Evolutionary conservation across 2,113 vertebrate species (phyloP).

Genomic region (Oenanthe oenanthe): DNA sequence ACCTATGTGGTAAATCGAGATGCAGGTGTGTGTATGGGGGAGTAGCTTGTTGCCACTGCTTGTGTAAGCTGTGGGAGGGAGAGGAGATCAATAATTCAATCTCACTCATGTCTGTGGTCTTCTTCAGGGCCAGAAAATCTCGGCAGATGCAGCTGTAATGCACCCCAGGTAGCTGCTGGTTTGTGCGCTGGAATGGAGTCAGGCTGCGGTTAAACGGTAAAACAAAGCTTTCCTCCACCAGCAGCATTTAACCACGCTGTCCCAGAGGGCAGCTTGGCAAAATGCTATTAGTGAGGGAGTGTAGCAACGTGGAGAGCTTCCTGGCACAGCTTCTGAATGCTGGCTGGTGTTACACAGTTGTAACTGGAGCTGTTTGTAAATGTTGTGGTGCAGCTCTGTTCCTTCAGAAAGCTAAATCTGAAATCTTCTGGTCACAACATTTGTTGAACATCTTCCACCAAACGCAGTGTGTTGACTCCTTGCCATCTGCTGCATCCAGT

Average conservation of each 20-base stretch:
- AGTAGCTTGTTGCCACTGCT: not conserved
- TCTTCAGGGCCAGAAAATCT: not conserved
- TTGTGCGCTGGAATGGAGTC: not conserved
- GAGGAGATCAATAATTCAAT: conserved; percentile 17
- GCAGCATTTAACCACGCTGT: conserved; percentile 48
- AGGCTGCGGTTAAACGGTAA: conserved; percentile 46
- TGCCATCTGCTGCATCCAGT: not conserved
- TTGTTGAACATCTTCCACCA: conserved; percentile 30
- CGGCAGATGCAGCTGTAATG: conserved; percentile 13
- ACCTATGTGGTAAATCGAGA: not conserved
- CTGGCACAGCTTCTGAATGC: conserved; percentile 32
- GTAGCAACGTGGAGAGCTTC: conserved; percentile 24
- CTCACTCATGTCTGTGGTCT: not conserved
- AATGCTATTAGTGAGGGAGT: conserved; percentile 45
- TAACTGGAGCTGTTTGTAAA: conserved; percentile 38
- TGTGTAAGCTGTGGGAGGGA: not conserved
- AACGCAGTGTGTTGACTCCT: not conserved
- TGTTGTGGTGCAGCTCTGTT: not conserved
- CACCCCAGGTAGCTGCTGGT: conserved; percentile 16
- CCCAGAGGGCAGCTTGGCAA: conserved; percentile 50
- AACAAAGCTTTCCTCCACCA: conserved; percentile 21
- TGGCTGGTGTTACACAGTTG: not conserved
- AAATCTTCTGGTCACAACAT: conserved; percentile 46
- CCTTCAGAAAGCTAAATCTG: conserved; percentile 19
- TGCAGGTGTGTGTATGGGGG: not conserved